Conservation (phyloP, 2,797 vertebrate genomes). For the Sebastes jordani region DNA sequence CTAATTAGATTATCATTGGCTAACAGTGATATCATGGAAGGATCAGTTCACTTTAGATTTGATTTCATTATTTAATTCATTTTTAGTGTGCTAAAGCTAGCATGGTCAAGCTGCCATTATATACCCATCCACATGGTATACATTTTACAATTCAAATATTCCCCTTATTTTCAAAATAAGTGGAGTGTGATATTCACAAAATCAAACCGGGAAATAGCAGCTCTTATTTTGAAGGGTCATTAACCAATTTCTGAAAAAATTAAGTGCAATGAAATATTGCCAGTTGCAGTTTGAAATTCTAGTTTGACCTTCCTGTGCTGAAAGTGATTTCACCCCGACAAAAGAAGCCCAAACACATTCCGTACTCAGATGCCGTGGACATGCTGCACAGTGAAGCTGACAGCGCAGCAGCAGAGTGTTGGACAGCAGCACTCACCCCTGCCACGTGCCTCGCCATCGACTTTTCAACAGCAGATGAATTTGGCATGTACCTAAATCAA, state of each 20-base stretch:
- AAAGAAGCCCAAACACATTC: background rate
- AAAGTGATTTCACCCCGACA: background rate
- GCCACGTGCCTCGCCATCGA: constrained; percentile 69
- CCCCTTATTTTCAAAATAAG: background rate
- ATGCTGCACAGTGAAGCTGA: background rate
- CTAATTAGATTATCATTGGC: constrained; percentile 1
- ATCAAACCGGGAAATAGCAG: background rate
- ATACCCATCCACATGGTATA: background rate
- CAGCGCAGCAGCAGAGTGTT: background rate
- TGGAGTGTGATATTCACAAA: background rate
- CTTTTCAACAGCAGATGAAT: constrained; percentile 64
- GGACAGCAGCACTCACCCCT: constrained; percentile 34
- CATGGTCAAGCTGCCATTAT: background rate
- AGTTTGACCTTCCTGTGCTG: background rate
- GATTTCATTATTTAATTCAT: background rate
- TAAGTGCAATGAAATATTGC: background rate
- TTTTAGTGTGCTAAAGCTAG: background rate
- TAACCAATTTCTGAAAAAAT: background rate
- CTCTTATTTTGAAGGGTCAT: background rate
- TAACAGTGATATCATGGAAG: background rate
- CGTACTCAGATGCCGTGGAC: background rate
- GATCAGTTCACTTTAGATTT: background rate
- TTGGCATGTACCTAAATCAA: constrained; percentile 65
- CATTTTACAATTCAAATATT: background rate
- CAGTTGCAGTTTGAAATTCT: background rate